Percentiles rank a stretch among this genome's conserved stretches.
Evolutionary conservation across 2,888 invertebrate species (phyloP).

Genomic region (Trichogramma evanescens): DNA sequence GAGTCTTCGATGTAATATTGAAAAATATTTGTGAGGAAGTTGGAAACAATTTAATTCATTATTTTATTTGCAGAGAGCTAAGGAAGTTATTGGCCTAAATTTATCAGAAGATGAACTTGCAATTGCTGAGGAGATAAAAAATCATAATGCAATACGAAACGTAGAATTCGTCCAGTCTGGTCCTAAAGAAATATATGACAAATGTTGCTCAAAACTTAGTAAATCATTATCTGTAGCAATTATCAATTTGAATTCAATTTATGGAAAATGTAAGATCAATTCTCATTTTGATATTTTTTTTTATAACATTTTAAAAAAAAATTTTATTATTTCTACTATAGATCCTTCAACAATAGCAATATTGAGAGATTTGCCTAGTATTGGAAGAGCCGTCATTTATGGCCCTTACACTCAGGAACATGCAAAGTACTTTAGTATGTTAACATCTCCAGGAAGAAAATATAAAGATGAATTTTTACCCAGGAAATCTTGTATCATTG

Average conservation of each 20-base stretch:
- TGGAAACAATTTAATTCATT: not conserved
- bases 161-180: slow-evolving; percentile 12
- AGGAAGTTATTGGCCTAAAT: slow-evolving; percentile 19
- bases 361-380: slow-evolving; percentile 14
- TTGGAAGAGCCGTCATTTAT: slow-evolving; percentile 17
- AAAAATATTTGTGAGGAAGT: not conserved
- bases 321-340: not conserved
- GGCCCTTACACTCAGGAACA: slow-evolving; percentile 14
- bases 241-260: slow-evolving; percentile 10
- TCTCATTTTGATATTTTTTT: not conserved
- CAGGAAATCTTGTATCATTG: slow-evolving; percentile 15
- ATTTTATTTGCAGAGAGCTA: slow-evolving; percentile 13
- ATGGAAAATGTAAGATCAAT: slow-evolving; percentile 17
- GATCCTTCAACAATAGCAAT: slow-evolving; percentile 12
- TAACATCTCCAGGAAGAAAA: slow-evolving; percentile 9
- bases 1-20: not conserved
- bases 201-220: slow-evolving; percentile 13
- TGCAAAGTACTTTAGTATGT: slow-evolving; percentile 9
- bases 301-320: not conserved
- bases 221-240: slow-evolving; percentile 13
- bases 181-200: slow-evolving; percentile 15
- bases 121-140: slow-evolving; percentile 15
- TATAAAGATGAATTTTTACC: slow-evolving; percentile 16
- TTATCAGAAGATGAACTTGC: slow-evolving; percentile 9
- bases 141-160: slow-evolving; percentile 12